A percentile compares a stretch with the other conserved stretches of the same genome.
Evolutionary conservation across 2,797 vertebrate genomes (phyloP).

Genomic region (Gila robusta): DNA sequence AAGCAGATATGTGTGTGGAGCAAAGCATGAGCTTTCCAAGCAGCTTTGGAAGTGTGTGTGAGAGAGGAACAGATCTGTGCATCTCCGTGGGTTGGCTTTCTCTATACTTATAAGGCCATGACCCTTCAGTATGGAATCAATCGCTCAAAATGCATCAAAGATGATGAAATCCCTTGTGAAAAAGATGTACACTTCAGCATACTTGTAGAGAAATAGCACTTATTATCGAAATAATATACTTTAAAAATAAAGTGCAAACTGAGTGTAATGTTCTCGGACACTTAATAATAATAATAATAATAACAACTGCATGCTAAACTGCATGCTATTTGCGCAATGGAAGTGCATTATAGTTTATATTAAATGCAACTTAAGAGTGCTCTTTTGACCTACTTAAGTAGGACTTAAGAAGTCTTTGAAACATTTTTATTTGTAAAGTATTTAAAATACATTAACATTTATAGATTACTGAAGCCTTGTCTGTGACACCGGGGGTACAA

Average conservation of each 20-base stretch:
- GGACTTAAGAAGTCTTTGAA: neutral
- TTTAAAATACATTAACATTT: neutral
- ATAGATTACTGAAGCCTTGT: neutral
- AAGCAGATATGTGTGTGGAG: conserved; percentile 19
- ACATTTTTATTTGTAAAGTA: neutral
- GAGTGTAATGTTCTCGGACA: neutral
- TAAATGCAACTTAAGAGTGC: neutral
- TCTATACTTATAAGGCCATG: conserved; percentile 8
- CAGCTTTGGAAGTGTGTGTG: conserved; percentile 15
- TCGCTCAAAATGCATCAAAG: conserved; percentile 23
- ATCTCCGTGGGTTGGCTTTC: conserved; percentile 18
- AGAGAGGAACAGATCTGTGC: conserved; percentile 2
- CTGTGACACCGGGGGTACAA: neutral
- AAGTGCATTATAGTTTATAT: too few species aligned
- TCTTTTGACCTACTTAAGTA: neutral
- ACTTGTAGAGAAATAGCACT: neutral
- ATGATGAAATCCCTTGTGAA: neutral
- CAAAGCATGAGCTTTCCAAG: conserved; percentile 30
- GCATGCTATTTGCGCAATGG: neutral
- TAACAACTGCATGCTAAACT: too few species aligned
- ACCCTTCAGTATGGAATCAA: conserved; percentile 5
- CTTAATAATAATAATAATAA: too few species aligned
- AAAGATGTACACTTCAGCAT: neutral
- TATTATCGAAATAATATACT: neutral
- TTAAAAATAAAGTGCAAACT: neutral